Conservation (phyloP, 2,888 invertebrate genomes). For the Protula sp. region DNA sequence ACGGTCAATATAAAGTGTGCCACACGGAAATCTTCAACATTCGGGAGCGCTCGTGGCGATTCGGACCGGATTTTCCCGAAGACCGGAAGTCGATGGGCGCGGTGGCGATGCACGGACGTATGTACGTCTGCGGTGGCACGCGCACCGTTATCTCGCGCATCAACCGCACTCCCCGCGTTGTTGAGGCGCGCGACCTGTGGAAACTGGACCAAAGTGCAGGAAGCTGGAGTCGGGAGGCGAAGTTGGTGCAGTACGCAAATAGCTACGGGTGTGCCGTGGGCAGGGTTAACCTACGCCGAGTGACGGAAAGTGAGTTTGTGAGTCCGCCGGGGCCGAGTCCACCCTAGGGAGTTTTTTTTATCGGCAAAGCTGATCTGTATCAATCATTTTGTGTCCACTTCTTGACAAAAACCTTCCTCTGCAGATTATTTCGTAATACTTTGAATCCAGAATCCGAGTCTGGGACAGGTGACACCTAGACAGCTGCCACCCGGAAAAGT, state of each 20-base stretch:
- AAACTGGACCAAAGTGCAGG: slow-evolving; percentile 27
- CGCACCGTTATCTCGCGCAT: slow-evolving; percentile 8
- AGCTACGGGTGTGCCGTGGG: slow-evolving; percentile 27
- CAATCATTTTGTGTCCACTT: no score
- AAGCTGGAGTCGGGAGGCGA: slow-evolving; percentile 32
- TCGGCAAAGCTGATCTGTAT: no score
- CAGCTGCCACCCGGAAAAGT: no score
- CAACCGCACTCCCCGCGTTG: slow-evolving; percentile 18
- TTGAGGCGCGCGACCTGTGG: slow-evolving; percentile 38
- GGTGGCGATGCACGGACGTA: slow-evolving; percentile 22
- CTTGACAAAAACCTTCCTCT: no score
- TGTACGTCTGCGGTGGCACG: slow-evolving; percentile 36
- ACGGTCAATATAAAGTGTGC: slow-evolving; percentile 81
- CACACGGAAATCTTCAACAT: slow-evolving; percentile 79
- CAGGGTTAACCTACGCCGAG: slow-evolving; percentile 30
- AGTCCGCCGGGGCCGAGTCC: no score
- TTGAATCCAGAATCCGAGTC: no score
- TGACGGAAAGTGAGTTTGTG: slow-evolving; percentile 31
- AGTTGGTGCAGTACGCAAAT: slow-evolving; percentile 34
- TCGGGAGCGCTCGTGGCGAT: slow-evolving; percentile 65
- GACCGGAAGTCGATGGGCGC: slow-evolving; percentile 34
- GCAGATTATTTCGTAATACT: no score
- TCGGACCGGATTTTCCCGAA: slow-evolving; percentile 37
- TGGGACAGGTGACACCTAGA: no score
- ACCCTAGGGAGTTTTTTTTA: no score